phyloP scores from a whole-genome alignment of 2,888 invertebrate species.

The Polydrusus tereticollis region DNA sequence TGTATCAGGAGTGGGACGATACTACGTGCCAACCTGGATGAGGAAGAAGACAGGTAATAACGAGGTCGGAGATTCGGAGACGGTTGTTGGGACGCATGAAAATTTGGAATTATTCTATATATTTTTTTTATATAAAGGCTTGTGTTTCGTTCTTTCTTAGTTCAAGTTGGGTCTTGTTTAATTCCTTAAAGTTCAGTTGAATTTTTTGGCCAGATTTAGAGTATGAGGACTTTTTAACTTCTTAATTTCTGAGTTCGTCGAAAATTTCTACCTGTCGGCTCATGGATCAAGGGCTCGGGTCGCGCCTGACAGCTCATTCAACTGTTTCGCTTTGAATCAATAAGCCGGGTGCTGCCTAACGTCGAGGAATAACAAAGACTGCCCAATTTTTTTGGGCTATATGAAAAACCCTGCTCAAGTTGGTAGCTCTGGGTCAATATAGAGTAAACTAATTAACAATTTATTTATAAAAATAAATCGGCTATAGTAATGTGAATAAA shows the following conservation, averaged over 20 bases:
- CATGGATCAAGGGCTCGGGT: constrained; percentile 34
- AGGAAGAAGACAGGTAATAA: constrained; percentile 25
- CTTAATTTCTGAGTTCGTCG: background rate
- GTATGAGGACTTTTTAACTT: background rate
- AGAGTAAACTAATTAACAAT: too few species aligned
- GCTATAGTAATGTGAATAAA: too few species aligned
- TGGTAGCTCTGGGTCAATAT: too few species aligned
- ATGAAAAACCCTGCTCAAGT: too few species aligned
- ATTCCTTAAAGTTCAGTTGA: too few species aligned
- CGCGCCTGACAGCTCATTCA: constrained; percentile 34
- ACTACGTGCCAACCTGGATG: constrained; percentile 9
- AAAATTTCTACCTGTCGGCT: constrained; percentile 27
- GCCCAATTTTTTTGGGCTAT: background rate
- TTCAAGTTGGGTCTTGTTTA: too few species aligned
- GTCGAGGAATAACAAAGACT: constrained; percentile 10
- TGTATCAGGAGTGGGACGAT: constrained; percentile 26
- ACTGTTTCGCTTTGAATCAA: constrained; percentile 35
- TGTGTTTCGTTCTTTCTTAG: too few species aligned
- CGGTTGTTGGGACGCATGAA: background rate
- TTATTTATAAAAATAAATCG: too few species aligned
- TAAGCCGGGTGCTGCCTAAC: constrained; percentile 27
- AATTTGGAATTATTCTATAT: background rate
- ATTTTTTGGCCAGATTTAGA: background rate
- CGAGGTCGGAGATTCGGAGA: constrained; percentile 7
- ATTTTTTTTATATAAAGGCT: too few species aligned